phyloP scores from a whole-genome alignment of 2,113 vertebrate species.

The Prietella phreatophila region DNA sequence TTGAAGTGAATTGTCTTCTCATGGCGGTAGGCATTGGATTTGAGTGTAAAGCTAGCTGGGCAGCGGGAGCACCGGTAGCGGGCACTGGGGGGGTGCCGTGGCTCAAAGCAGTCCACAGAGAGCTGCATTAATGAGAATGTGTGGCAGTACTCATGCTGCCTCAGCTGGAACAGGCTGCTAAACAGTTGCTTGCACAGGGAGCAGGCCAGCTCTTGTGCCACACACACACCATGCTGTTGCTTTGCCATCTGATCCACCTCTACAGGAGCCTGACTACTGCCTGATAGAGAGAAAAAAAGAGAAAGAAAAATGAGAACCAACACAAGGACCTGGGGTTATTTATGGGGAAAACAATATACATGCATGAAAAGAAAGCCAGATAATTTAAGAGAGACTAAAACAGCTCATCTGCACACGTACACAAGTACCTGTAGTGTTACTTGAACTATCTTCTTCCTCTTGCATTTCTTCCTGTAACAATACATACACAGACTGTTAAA shows the following conservation, averaged over 20 bases:
- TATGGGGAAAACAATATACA: slow-evolving; percentile 46
- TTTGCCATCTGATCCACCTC: slow-evolving; percentile 67
- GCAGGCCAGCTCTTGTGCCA: slow-evolving; percentile 71
- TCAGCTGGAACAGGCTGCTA: slow-evolving; percentile 70
- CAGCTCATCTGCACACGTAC: not conserved
- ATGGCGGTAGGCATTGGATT: slow-evolving; percentile 78
- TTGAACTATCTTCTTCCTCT: slow-evolving; percentile 56
- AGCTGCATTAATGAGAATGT: slow-evolving; percentile 70
- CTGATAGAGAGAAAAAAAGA: slow-evolving; percentile 47
- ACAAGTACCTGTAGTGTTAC: slow-evolving; percentile 64
- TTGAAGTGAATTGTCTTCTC: slow-evolving; percentile 80
- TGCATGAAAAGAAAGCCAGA: slow-evolving; percentile 23
- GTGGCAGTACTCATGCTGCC: slow-evolving; percentile 74
- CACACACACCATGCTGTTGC: slow-evolving; percentile 60
- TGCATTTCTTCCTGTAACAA: slow-evolving; percentile 65
- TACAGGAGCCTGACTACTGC: slow-evolving; percentile 53
- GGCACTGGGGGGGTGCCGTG: slow-evolving; percentile 48
- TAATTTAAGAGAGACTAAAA: slow-evolving; percentile 1
- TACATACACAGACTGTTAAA: slow-evolving; percentile 62
- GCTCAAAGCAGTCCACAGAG: slow-evolving; percentile 63
- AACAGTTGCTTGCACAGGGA: slow-evolving; percentile 79
- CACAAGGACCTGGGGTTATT: slow-evolving; percentile 34
- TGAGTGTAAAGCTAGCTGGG: slow-evolving; percentile 78
- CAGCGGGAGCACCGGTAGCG: slow-evolving; percentile 80
- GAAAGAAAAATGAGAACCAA: slow-evolving; percentile 38